Percentiles rank a stretch among this genome's conserved stretches.
Evolutionary conservation across 37 sponge, comb jelly and placozoan species (phyloP).

Genomic region (Ephydatia muelleri): DNA sequence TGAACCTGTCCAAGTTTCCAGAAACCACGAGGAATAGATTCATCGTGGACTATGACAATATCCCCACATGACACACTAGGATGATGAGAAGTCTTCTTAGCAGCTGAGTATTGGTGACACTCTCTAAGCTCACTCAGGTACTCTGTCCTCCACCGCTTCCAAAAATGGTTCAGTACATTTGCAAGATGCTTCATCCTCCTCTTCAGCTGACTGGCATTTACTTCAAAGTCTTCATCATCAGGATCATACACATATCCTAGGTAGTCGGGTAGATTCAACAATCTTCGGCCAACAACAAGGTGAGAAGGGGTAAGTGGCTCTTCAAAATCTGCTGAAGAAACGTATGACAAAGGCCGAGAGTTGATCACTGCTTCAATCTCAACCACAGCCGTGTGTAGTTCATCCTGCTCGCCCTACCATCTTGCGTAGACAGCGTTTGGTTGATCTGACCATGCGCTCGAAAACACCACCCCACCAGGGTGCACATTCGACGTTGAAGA

Average conservation of each 20-base stretch:
- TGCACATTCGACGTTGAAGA: conserved; percentile 25
- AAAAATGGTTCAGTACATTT: not conserved
- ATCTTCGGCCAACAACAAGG: conserved; percentile 14
- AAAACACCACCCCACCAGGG: too few species aligned
- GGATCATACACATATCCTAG: not conserved
- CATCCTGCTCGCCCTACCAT: too few species aligned
- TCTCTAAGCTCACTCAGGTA: not conserved
- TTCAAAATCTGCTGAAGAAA: conserved; percentile 30
- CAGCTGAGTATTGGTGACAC: not conserved
- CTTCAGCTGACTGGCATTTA: not conserved
- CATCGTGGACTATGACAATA: conserved; percentile 16
- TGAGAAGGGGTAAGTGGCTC: conserved; percentile 49
- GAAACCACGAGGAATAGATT: conserved; percentile 2
- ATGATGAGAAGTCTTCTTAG: too few species aligned
- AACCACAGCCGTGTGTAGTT: conserved; percentile 21
- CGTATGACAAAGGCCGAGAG: conserved; percentile 37
- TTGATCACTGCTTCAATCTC: conserved; percentile 43
- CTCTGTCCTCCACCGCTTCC: conserved; percentile 2
- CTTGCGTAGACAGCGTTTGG: conserved; percentile 32
- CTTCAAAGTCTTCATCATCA: too few species aligned
- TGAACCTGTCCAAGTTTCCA: conserved; percentile 16
- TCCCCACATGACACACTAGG: not conserved
- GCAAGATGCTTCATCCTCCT: conserved; percentile 15
- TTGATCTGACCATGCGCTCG: conserved; percentile 25
- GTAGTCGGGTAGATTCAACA: conserved; percentile 18